Conservation (phyloP, 2,797 vertebrate species). For the Pangasius sanitwongsei region DNA sequence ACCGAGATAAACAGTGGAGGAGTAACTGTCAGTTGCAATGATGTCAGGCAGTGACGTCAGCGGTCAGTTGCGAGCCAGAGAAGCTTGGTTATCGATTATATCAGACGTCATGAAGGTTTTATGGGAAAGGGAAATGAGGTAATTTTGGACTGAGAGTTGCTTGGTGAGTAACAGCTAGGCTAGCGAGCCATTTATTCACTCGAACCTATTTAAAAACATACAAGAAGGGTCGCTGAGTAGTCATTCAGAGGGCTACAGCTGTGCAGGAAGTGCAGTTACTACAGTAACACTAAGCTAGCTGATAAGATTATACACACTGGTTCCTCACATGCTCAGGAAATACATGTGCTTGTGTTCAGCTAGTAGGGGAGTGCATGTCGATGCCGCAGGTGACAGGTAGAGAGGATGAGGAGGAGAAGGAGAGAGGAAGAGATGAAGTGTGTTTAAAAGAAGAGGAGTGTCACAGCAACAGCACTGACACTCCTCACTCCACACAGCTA, state of each 20-base stretch:
- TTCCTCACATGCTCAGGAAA: background rate
- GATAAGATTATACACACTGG: background rate
- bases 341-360: background rate
- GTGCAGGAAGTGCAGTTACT: background rate
- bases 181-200: background rate
- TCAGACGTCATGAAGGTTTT: background rate
- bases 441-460: constrained; percentile 41
- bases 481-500: constrained; percentile 58
- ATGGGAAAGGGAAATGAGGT: constrained; percentile 12
- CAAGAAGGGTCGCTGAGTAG: background rate
- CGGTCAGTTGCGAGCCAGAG: background rate
- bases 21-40: background rate
- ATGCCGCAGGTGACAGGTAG: constrained; percentile 71
- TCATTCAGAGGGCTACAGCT: background rate
- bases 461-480: constrained; percentile 33
- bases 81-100: background rate
- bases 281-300: background rate
- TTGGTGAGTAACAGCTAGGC: constrained; percentile 4
- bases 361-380: constrained; percentile 41
- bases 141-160: background rate
- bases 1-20: background rate
- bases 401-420: constrained; percentile 51
- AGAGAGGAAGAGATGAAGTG: constrained; percentile 63
- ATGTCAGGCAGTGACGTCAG: constrained; percentile 2
- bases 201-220: background rate